A percentile compares a stretch with the other conserved stretches of the same genome.
Evolutionary conservation across 2,113 vertebrate species (phyloP).

Genomic region (Corythornis cristatus): DNA sequence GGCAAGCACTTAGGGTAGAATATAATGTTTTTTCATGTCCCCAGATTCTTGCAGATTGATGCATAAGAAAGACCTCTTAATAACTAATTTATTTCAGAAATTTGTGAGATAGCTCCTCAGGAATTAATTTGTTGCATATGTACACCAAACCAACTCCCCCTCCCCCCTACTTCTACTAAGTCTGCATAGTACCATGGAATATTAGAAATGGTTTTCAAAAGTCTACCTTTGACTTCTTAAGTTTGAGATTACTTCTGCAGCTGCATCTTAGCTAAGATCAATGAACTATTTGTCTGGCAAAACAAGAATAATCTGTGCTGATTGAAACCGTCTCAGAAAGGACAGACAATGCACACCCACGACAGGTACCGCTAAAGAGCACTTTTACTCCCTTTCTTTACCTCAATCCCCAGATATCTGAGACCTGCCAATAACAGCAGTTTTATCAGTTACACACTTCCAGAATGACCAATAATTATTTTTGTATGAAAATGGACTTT

Average conservation of each 20-base stretch:
- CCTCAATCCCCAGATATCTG: background rate
- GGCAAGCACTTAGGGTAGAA: background rate
- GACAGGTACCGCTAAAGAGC: background rate
- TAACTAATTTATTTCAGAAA: background rate
- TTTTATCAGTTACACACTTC: background rate
- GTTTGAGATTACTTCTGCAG: background rate
- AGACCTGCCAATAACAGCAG: background rate
- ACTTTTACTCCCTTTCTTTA: background rate
- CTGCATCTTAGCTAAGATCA: background rate
- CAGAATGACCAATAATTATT: background rate
- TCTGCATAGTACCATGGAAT: background rate
- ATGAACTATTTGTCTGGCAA: background rate
- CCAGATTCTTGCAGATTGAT: background rate
- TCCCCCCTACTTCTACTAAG: no score
- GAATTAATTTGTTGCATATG: background rate
- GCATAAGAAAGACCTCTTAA: background rate
- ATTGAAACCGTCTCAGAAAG: background rate
- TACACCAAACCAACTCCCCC: background rate
- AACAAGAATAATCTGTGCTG: background rate
- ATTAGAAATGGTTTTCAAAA: background rate
- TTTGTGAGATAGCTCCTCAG: background rate
- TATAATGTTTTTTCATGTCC: background rate
- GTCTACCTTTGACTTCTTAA: background rate
- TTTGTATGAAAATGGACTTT: background rate
- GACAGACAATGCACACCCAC: background rate